Base-by-base conservation (phyloP, 2,113 vertebrate genomes). In the Pelodiscus sinensis region DNA sequence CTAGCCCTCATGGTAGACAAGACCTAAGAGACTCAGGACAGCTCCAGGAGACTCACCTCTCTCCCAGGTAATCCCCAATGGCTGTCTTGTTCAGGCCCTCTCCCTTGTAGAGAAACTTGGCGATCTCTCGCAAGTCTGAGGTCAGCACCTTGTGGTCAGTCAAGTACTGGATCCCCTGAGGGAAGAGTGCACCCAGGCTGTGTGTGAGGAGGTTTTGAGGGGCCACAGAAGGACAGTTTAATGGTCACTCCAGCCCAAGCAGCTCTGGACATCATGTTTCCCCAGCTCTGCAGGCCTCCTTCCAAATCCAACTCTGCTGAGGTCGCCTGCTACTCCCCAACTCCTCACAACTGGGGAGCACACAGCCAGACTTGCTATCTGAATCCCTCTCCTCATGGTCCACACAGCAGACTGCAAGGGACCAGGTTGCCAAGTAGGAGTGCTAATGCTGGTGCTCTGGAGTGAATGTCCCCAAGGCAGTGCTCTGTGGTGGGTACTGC, bases 81-180 rank as follows among this genome's bases (percentile, higher is more conserved):
- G 99, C 99, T 1, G 98, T 99, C 97, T 99, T 99, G 97, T 99
- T 99, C 94, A 99, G 98, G 29, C 99, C 99, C 89, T 99, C 99
- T 9, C 99, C 99, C 90, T 99, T 99, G 97, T 99, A 98, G 54
- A 99, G 98, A 97, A 99, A 99, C 89, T 95, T 98, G 8, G 99
- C 99, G 0, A 99, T 98, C 57, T 98, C 96, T 38, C 96, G 97
- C 21, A 97, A 94, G 0, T 96, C 85, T 60, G 97, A 89, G 11
- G 98, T 97, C 95, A 99, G 92, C 18, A 99, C 92, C 60, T 98
- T 97, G 5, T 98, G 98, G 35, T 99, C 98, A 16, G 79, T 98
- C 92, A 99, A 97, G 84, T 98, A 99, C 89, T 97, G 98, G 78
- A 99, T 98, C 4, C 99, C 99, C 99, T 99, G 94, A 14, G 90